Percentiles rank a stretch among this genome's conserved stretches.
Conservation (phyloP, 2,888 invertebrate genomes). For the Aspidiotus destructor region DNA sequence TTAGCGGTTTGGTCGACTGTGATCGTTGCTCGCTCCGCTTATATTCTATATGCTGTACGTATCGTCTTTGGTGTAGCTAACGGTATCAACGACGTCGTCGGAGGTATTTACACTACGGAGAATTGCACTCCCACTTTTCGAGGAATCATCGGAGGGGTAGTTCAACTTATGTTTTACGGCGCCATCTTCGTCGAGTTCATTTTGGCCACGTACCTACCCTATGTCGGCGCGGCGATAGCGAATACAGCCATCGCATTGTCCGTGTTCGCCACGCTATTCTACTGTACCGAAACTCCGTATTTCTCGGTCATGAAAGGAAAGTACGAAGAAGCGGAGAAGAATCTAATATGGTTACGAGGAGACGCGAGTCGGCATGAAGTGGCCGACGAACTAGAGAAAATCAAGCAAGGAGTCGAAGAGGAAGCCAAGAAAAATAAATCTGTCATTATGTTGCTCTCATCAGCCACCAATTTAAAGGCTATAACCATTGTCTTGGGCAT, state of each 20-base stretch:
- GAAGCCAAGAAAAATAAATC: not conserved
- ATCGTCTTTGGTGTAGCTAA: not conserved
- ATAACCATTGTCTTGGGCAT: not conserved
- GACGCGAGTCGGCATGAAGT: not conserved
- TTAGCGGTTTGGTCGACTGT: not conserved
- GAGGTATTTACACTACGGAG: constrained; percentile 37
- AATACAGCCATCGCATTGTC: constrained; percentile 34
- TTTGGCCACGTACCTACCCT: constrained; percentile 36
- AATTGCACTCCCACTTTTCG: constrained; percentile 35
- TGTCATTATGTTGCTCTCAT: not conserved
- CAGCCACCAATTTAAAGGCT: not conserved
- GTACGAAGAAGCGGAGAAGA: not conserved
- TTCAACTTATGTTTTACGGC: constrained; percentile 36
- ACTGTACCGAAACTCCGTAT: constrained; percentile 36
- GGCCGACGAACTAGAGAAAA: constrained; percentile 10
- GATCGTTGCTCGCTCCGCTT: not conserved
- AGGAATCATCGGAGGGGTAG: constrained; percentile 36
- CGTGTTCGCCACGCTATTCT: constrained; percentile 33
- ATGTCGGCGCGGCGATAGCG: constrained; percentile 33
- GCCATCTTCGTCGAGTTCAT: constrained; percentile 37
- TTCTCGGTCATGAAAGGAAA: constrained; percentile 32
- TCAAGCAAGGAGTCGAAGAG: constrained; percentile 3
- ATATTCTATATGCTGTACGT: not conserved
- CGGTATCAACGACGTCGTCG: constrained; percentile 36
- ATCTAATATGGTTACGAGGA: constrained; percentile 10